Evolutionary conservation across 1,140 invertebrate genomes (phyloP).

Genomic region (Eulimnadia texana): DNA sequence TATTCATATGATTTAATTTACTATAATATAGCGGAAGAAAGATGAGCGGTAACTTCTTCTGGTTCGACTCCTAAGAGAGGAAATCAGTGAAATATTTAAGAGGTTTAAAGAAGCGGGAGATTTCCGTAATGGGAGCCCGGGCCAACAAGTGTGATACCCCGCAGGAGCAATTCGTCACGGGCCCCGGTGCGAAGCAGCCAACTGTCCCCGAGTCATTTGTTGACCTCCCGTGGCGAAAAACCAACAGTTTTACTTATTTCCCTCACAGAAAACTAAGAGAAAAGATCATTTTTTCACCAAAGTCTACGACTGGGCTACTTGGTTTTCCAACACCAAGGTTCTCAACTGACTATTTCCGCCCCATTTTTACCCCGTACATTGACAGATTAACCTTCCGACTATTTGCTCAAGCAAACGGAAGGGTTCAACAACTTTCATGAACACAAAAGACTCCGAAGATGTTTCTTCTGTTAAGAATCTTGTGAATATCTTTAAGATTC

Average conservation of each 20-base stretch:
- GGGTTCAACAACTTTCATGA: too few species aligned
- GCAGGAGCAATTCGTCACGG: neutral
- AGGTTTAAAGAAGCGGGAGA: neutral
- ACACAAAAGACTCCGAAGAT: too few species aligned
- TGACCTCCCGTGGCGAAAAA: neutral
- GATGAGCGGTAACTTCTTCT: too few species aligned
- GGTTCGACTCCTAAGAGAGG: too few species aligned
- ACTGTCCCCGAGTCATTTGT: neutral
- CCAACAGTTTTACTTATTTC: neutral
- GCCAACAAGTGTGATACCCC: neutral
- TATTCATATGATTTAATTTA: too few species aligned
- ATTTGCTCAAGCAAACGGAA: neutral
- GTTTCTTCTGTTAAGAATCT: too few species aligned
- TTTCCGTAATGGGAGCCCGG: neutral
- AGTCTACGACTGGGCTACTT: neutral
- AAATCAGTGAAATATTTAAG: neutral
- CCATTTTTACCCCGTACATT: neutral
- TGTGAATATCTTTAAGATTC: too few species aligned
- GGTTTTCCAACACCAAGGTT: neutral
- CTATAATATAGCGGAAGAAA: too few species aligned
- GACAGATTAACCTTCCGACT: neutral
- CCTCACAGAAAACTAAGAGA: neutral
- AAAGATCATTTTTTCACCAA: neutral
- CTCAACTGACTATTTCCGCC: neutral
- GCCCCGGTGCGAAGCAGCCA: neutral